Evolutionary conservation across 2,797 vertebrate species (phyloP), one percentile per base, ranked within the genome.

Genomic region (Moxostoma hubbsi): DNA sequence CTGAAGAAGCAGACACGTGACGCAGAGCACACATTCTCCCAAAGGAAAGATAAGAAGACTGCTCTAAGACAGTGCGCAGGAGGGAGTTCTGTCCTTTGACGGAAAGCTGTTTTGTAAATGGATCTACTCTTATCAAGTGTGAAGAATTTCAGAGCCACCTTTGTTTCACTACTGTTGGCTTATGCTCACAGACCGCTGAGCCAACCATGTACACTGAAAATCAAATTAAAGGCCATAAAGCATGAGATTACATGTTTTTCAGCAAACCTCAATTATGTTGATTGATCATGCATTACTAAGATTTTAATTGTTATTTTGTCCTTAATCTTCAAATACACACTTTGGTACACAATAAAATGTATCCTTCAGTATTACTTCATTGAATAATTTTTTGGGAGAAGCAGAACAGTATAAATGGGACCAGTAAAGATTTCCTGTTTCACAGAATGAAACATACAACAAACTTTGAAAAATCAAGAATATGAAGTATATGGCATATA

Each of bases 51-150:
- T 83, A 84, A 86, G 68, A 58, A 24, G 24, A 43, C 61, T 59
- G 78, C 77, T 73, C 64, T 15, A 70, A 63, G 80, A 81, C 78
- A 81, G 73, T 71, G 49, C 74, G 65, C 67, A 65, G 81, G 66
- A 77, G 71, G 72, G 59, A 80, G 79, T 63, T 73, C 79, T 79
- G 43, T 82, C 65, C 54, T 59, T 73, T 73, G 67, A 77, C 85
- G 73, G 72, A 79, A 80, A 80, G 65, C 69, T 73, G 82, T 84
- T 85, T 82, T 86, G 86, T 86, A 86, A 85, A 85, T 84, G 67
- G 75, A 67, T 85, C 85, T 72, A 62, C 61, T 77, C 70, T 83
- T 86, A 85, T 85, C 82, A 84, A 79, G 82, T 68, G 16, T 84
- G 62, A 81, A 84, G 84, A 82, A 86, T 87, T 82, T 88, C 76